phyloP scores from a whole-genome alignment of 35 echinoderm and acorn worm species.

The Apostichopus californicus region DNA sequence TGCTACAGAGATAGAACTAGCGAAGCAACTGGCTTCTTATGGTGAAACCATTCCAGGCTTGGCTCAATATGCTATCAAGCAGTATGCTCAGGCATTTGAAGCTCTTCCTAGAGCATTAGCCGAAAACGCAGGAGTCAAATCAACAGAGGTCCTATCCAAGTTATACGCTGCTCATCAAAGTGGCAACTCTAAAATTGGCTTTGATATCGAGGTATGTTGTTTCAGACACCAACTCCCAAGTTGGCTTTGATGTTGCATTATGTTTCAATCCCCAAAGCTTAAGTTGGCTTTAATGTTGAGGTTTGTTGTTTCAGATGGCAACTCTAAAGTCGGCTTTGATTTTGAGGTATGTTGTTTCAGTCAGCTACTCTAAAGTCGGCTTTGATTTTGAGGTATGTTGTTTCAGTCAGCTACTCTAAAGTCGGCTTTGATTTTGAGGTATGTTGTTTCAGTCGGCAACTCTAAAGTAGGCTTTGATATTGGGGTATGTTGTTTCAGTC shows the following conservation, averaged over 20 bases:
- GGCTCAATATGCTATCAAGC: slow-evolving; percentile 93
- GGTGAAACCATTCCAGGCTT: slow-evolving; percentile 94
- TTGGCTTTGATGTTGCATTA: slow-evolving; percentile 94
- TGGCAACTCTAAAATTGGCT: slow-evolving; percentile 85
- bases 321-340: no score
- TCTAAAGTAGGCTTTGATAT: no score
- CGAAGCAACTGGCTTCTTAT: slow-evolving; percentile 77
- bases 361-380: no score
- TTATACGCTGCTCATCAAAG: slow-evolving; percentile 96
- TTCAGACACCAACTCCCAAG: slow-evolving; percentile 42
- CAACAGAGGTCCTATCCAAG: slow-evolving; percentile 91
- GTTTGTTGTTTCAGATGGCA: slow-evolving; percentile 1
- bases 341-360: no score
- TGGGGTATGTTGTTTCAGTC: no score
- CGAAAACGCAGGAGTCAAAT: slow-evolving; percentile 93
- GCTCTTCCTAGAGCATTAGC: slow-evolving; percentile 82
- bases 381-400: no score
- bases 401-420: slow-evolving; percentile 50
- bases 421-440: slow-evolving; percentile 96
- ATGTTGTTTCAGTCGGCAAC: not conserved
- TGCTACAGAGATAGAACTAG: slow-evolving; percentile 90
- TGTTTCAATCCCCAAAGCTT: slow-evolving; percentile 41
- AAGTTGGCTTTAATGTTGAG: slow-evolving; percentile 93
- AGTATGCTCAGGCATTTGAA: slow-evolving; percentile 93
- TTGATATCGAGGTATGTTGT: slow-evolving; percentile 88